Evolutionary conservation across 2,113 vertebrate genomes (phyloP), one percentile per base, ranked within the genome.

Genomic region (Anguilla japonica): DNA sequence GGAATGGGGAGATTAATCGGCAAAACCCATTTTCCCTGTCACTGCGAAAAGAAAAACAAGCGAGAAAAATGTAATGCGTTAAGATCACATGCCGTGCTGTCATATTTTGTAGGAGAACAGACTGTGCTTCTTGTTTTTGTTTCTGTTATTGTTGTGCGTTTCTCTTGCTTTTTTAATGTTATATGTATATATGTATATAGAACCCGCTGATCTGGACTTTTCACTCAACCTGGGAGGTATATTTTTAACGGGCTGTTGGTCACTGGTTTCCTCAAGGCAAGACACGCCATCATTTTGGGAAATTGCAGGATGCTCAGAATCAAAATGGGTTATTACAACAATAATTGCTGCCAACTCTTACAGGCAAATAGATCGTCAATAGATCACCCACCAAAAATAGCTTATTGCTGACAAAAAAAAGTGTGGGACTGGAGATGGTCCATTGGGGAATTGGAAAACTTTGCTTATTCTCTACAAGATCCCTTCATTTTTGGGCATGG

Each of bases 111-210:
- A 29, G 57, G 57, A 60, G 67, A 75, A 0, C n/a, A 9, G 26
- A 75, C 20, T 75, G n/a, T 75, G 67, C n/a, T 75, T 75, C 9
- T 34, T 75, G 1, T 11, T 34, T 29, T 13, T 29, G 9, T 75
- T 63, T n/a, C 67, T 75, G n/a, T 75, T 75, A 0, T 53, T 53
- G 8, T 53, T 53, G 7, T 53, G 11, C 13, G 50, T 53, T 75
- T 75, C 18, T 75, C n/a, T n/a, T 75, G 22, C 67, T 34, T 75
- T 2, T n/a, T n/a, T 75, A 5, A 75, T 75, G n/a, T 22, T 75
- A n/a, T 75, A 75, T 75, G 67, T 75, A 75, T 75, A 75, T 75
- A 75, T 75, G 67, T 75, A 75, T 34, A 75, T 75, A 29, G 67
- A 29, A 29, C n/a, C 67, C 29, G 67, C 67, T 75, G 67, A 75